phyloP scores from a whole-genome alignment of 92 coral and sea anemone genomes.

The Epizoanthus stellaris region DNA sequence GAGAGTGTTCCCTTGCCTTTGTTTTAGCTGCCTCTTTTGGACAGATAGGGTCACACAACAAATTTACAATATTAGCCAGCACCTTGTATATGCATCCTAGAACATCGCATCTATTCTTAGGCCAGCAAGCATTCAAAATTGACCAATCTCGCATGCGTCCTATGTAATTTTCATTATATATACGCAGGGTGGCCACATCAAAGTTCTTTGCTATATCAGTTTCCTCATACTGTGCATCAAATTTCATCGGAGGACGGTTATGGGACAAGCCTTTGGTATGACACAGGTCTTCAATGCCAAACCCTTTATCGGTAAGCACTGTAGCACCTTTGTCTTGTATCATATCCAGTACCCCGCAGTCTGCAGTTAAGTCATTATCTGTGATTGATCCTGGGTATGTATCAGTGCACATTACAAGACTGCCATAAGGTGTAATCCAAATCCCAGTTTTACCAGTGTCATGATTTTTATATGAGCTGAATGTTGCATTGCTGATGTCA shows the following conservation, averaged over 20 bases:
- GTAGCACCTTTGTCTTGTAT: slow-evolving; percentile 55
- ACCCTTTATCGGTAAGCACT: slow-evolving; percentile 58
- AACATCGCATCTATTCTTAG: slow-evolving; percentile 43
- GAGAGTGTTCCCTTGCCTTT: too few relatives aligned
- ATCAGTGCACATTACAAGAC: slow-evolving; percentile 61
- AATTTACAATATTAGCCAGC: slow-evolving; percentile 44
- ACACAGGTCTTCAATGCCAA: slow-evolving; percentile 19
- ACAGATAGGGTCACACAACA: slow-evolving; percentile 48
- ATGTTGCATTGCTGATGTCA: slow-evolving; percentile 62
- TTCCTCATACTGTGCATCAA: slow-evolving; percentile 63
- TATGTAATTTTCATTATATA: slow-evolving; percentile 49
- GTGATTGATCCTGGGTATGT: slow-evolving; percentile 64
- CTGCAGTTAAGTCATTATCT: slow-evolving; percentile 63
- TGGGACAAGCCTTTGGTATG: slow-evolving; percentile 58
- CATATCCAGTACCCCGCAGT: slow-evolving; percentile 66
- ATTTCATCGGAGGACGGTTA: slow-evolving; percentile 58
- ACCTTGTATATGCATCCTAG: slow-evolving; percentile 39
- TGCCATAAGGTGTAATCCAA: slow-evolving; percentile 62
- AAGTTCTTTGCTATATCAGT: slow-evolving; percentile 24
- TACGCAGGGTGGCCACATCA: slow-evolving; percentile 64
- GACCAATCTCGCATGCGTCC: slow-evolving; percentile 53
- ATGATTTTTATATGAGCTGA: slow-evolving; percentile 52
- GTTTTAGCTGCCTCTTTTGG: slow-evolving; percentile 35
- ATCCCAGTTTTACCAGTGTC: slow-evolving; percentile 63
- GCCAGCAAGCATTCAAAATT: slow-evolving; percentile 54